Percentiles rank a stretch among this genome's conserved stretches.
Conservation (phyloP, 2,797 vertebrate genomes). For the Tachyglossus aculeatus region DNA sequence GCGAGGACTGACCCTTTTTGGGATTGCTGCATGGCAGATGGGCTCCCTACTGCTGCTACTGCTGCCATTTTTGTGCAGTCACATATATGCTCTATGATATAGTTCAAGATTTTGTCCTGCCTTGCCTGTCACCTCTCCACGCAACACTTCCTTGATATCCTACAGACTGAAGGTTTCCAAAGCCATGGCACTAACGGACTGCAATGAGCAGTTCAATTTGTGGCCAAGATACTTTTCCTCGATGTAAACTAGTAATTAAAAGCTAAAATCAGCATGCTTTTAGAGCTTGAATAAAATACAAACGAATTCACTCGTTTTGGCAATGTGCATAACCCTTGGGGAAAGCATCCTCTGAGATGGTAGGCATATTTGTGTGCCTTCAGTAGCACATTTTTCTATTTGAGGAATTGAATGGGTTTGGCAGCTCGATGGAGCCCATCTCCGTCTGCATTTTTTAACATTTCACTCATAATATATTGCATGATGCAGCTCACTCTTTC, state of each 20-base stretch:
- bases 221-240: background rate
- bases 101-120: too few relatives aligned
- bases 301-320: background rate
- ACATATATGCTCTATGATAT: too few relatives aligned
- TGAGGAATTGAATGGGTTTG: conserved; percentile 37
- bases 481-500: background rate
- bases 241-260: background rate
- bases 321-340: background rate
- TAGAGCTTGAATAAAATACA: background rate
- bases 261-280: background rate
- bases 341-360: conserved; percentile 8
- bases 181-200: background rate
- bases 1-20: too few relatives aligned
- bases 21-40: too few relatives aligned
- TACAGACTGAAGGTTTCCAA: too few relatives aligned
- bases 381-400: background rate
- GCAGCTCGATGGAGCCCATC: conserved; percentile 10
- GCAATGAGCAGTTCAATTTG: background rate
- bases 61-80: too few relatives aligned
- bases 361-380: conserved; percentile 8
- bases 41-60: too few relatives aligned
- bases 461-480: background rate
- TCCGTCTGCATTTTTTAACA: background rate
- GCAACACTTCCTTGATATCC: too few relatives aligned
- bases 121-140: too few relatives aligned